Evolutionary conservation across 1,140 invertebrate genomes (phyloP).

Genomic region (Lucilia sericata): DNA sequence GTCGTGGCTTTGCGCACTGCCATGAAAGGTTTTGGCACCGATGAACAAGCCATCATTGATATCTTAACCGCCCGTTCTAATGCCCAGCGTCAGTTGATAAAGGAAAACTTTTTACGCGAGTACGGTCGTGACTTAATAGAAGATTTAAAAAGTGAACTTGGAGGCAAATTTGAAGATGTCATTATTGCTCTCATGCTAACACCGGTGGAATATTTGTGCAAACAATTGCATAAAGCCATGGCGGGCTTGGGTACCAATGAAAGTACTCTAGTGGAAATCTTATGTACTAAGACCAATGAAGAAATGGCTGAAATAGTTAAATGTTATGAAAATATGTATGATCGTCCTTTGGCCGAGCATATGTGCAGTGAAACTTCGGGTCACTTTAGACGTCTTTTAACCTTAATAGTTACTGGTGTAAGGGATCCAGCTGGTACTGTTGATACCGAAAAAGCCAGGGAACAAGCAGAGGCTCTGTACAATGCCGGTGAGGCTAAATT

Average conservation of each 20-base stretch:
- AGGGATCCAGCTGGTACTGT: conserved; percentile 69
- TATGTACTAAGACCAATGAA: conserved; percentile 77
- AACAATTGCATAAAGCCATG: conserved; percentile 79
- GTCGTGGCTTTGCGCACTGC: conserved; percentile 77
- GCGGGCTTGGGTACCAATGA: conserved; percentile 75
- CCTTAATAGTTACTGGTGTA: conserved; percentile 73
- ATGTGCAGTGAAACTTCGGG: conserved; percentile 84
- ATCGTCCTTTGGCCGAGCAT: conserved; percentile 79
- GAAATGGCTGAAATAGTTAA: conserved; percentile 76
- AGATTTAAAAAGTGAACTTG: conserved; percentile 81
- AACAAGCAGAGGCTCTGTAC: conserved; percentile 72
- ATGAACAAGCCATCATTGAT: conserved; percentile 82
- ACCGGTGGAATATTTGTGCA: conserved; percentile 78
- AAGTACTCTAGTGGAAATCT: conserved; percentile 75
- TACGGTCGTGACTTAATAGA: conserved; percentile 82
- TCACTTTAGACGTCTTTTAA: conserved; percentile 80
- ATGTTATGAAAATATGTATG: conserved; percentile 77
- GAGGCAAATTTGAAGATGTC: conserved; percentile 83
- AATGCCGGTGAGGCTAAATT: conserved; percentile 76
- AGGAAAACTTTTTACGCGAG: conserved; percentile 77
- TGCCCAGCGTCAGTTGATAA: conserved; percentile 77
- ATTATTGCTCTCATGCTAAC: conserved; percentile 81
- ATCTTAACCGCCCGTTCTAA: conserved; percentile 77
- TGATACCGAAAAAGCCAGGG: conserved; percentile 70
- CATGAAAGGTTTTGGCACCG: conserved; percentile 84